A percentile compares a stretch with the other conserved stretches of the same genome.
Conservation (phyloP, 2,797 vertebrate genomes). For the Paguma larvata region DNA sequence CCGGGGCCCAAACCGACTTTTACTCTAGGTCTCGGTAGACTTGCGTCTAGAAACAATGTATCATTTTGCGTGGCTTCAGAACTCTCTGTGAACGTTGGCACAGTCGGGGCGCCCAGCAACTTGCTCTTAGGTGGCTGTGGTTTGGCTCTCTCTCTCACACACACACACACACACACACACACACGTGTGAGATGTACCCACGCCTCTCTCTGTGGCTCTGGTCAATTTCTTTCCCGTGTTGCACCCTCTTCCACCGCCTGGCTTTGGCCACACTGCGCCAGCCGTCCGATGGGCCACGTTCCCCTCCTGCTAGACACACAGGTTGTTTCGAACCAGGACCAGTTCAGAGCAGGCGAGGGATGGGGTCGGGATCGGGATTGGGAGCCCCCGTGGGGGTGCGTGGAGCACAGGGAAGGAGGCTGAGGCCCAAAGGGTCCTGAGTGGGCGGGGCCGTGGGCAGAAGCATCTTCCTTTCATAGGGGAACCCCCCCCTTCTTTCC, state of each 20-base stretch:
- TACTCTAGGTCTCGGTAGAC: not conserved
- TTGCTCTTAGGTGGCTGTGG: not conserved
- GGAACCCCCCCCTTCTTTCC: not conserved
- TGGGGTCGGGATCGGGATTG: not conserved
- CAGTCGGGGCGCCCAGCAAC: rapidly evolving
- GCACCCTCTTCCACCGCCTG: not conserved
- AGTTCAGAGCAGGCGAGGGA: not conserved
- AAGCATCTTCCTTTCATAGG: too few relatives aligned
- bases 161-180: too few relatives aligned
- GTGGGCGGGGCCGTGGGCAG: not conserved
- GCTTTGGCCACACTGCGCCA: rapidly evolving
- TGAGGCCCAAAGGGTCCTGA: not conserved
- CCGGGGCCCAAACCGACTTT: rapidly evolving
- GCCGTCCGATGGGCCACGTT: rapidly evolving
- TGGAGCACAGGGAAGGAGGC: not conserved
- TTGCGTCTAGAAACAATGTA: not conserved
- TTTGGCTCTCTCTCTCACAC: not conserved
- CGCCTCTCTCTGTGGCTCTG: rapidly evolving
- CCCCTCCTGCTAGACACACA: rapidly evolving
- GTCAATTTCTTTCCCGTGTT: not conserved
- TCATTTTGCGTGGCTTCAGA: too few relatives aligned
- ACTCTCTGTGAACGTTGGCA: not conserved
- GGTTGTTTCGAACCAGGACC: not conserved
- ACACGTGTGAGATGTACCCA: too few relatives aligned
- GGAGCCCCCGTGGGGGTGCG: rapidly evolving